These are phyloP conservation scores for Cardiocondyla obscurior DNA, from an alignment of 1,140 invertebrate genomes.

Conservation along the genomic window DNA sequence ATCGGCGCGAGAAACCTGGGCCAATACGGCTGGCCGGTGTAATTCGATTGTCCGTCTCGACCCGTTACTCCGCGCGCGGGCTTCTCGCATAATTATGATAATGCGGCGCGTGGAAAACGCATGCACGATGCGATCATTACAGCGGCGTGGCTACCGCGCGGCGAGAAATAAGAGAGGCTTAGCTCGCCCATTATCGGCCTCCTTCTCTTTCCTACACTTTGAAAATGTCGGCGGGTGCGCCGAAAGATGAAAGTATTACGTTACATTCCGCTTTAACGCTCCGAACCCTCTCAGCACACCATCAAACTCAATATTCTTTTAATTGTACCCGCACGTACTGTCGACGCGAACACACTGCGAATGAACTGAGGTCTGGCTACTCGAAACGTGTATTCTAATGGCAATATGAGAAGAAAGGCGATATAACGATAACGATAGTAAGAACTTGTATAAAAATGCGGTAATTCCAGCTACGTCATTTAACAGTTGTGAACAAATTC, in stretches of 20 bases:
- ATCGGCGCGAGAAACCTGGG: constrained; percentile 25
- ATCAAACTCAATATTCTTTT: not conserved
- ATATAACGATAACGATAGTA: not conserved
- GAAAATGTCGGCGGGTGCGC: not conserved
- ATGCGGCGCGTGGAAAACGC: constrained; percentile 49
- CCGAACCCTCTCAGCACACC: not conserved
- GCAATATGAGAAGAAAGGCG: not conserved
- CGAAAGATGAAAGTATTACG: not conserved
- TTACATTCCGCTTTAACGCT: not conserved
- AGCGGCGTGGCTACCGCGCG: not conserved
- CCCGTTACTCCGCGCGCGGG: constrained; percentile 25
- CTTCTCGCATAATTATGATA: constrained; percentile 46
- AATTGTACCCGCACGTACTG: not conserved
- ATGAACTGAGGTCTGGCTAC: not conserved
- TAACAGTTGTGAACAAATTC: not conserved
- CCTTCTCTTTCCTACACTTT: not conserved
- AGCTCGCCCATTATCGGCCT: not conserved
- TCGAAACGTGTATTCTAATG: not conserved
- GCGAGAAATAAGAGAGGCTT: not conserved
- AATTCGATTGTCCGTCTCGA: constrained; percentile 46
- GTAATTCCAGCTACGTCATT: not conserved
- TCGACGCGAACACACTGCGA: not conserved
- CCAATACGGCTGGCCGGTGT: constrained; percentile 21
- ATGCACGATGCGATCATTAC: constrained; percentile 33
- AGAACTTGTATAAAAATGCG: not conserved